Percentiles rank a stretch among this genome's conserved stretches.
Conservation (phyloP, 2,113 vertebrate species). For the Trinectes maculatus region DNA sequence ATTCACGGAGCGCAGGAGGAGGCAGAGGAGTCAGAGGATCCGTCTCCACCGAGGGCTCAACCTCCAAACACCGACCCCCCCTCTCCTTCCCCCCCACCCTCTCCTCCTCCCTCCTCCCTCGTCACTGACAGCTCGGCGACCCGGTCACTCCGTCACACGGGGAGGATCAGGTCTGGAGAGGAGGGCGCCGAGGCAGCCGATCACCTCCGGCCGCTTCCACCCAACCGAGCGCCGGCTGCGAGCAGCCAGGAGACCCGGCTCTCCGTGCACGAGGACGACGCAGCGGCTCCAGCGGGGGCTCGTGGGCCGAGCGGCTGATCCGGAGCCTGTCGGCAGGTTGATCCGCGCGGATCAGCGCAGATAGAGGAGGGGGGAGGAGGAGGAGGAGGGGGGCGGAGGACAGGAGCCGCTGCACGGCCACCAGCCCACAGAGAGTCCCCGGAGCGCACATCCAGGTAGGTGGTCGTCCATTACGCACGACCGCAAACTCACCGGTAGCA, state of each 20-base stretch:
- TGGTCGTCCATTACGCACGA: not conserved
- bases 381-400: constrained; percentile 34
- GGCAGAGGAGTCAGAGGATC: constrained; percentile 65
- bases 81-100: not conserved
- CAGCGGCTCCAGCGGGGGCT: constrained; percentile 52
- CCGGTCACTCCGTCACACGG: constrained; percentile 74
- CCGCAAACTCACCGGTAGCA: not conserved
- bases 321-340: no score
- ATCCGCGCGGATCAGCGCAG: no score
- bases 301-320: constrained; percentile 33
- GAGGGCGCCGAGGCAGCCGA: constrained; percentile 57
- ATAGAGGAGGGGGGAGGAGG: no score
- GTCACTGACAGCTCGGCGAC: constrained; percentile 77
- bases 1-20: constrained; percentile 72
- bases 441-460: not conserved
- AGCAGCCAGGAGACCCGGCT: no score
- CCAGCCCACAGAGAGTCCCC: no score
- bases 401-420: no score
- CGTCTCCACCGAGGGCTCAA: constrained; percentile 62
- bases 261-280: constrained; percentile 61
- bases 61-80: constrained; percentile 69
- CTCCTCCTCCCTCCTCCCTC: constrained; percentile 34
- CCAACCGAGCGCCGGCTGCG: constrained; percentile 16
- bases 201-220: constrained; percentile 71
- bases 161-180: constrained; percentile 68